phyloP scores from a whole-genome alignment of 2,888 invertebrate genomes.

The Agapostemon virescens region DNA sequence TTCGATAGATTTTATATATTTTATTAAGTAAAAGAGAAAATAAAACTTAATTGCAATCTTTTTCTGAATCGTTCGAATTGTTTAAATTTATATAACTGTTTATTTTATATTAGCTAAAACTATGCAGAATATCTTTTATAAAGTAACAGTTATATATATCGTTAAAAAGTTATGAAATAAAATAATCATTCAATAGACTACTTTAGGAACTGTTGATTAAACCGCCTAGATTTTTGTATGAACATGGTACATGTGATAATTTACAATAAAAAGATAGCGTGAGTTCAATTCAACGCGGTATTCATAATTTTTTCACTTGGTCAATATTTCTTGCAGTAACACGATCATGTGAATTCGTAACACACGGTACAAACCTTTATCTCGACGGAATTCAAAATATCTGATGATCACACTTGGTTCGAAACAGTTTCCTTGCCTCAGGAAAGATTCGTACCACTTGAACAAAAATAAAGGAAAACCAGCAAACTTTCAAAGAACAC shows the following conservation, averaged over 20 bases:
- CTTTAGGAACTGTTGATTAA: neutral
- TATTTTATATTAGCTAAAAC: neutral
- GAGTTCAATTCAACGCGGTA: neutral
- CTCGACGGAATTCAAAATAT: neutral
- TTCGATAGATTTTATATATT: neutral
- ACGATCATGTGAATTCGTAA: neutral
- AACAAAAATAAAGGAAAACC: neutral
- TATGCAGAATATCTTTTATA: neutral
- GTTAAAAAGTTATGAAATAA: neutral
- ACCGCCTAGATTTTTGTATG: neutral
- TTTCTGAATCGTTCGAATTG: neutral
- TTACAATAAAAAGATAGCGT: neutral
- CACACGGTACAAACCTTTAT: constrained; percentile 15
- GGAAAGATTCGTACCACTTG: neutral
- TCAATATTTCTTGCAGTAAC: neutral
- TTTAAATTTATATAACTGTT: neutral
- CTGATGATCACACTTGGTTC: neutral
- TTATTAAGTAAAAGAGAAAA: neutral
- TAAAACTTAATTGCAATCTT: neutral
- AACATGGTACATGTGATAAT: neutral
- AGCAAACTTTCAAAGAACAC: constrained; percentile 2
- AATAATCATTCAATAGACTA: neutral
- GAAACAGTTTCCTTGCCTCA: neutral
- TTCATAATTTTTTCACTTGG: neutral
- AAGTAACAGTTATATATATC: neutral